phyloP scores from a whole-genome alignment of 2,113 vertebrate species.

The Vulpes ferrilata region DNA sequence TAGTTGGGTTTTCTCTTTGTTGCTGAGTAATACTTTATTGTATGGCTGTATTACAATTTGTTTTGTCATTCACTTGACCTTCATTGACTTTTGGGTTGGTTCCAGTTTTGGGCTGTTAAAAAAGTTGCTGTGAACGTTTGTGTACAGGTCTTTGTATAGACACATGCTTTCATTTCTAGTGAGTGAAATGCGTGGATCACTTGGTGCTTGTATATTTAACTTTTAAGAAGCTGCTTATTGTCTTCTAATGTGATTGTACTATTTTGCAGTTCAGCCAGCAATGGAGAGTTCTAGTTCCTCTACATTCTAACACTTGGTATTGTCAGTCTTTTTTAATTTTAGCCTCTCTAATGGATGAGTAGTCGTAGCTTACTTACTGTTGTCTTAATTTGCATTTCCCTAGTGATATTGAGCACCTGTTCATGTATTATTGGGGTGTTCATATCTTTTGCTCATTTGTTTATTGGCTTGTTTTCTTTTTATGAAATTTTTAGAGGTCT shows the following conservation, averaged over 20 bases:
- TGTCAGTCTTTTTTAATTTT: not conserved
- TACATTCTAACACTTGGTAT: not conserved
- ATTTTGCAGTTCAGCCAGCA: not conserved
- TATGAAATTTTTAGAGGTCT: not conserved
- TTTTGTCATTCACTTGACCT: not conserved
- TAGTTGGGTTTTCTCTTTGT: not conserved
- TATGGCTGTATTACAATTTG: not conserved
- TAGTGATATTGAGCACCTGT: not conserved
- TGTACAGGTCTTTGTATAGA: not conserved
- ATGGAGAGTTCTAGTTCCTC: not conserved
- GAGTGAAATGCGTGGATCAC: not conserved
- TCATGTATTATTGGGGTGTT: not conserved
- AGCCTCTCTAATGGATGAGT: not conserved
- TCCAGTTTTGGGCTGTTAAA: not conserved
- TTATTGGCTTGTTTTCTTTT: not conserved
- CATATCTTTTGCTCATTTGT: not conserved
- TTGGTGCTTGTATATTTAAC: not conserved
- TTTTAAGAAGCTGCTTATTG: not conserved
- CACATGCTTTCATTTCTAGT: not conserved
- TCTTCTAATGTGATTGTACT: not conserved
- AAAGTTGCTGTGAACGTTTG: not conserved
- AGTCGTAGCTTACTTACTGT: not conserved
- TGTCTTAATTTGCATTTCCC: not conserved
- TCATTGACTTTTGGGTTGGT: not conserved
- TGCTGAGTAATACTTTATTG: constrained; percentile 9